phyloP scores from a whole-genome alignment of 2,888 invertebrate genomes.

The Amphipoea lucens region DNA sequence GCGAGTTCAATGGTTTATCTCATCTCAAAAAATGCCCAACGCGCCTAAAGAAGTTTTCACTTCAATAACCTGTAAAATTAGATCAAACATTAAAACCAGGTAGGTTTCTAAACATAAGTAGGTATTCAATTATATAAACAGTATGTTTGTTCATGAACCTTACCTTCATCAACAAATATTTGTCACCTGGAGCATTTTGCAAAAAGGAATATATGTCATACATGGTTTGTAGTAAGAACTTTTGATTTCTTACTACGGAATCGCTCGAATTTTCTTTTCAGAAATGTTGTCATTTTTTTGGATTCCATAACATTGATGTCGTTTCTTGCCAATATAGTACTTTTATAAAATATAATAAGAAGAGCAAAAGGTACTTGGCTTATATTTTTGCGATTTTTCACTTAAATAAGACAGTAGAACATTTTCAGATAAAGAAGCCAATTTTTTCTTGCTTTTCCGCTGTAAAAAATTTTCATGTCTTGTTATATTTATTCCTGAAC shows the following conservation, averaged over 20 bases:
- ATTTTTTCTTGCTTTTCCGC: not conserved
- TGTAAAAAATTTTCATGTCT: not conserved
- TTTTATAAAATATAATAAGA: not conserved
- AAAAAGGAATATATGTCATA: too few relatives aligned
- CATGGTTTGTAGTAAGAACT: not conserved
- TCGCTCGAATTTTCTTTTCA: not conserved
- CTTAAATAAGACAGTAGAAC: not conserved
- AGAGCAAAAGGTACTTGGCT: not conserved
- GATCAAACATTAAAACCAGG: not conserved
- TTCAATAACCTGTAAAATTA: not conserved
- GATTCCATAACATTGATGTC: not conserved
- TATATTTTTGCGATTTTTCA: not conserved
- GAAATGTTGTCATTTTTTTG: not conserved
- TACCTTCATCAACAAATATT: not conserved
- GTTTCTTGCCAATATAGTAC: not conserved
- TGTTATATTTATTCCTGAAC: not conserved
- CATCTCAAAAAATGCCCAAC: too few relatives aligned
- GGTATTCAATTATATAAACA: not conserved
- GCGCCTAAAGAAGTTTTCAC: too few relatives aligned
- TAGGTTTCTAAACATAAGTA: not conserved
- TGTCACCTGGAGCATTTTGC: too few relatives aligned
- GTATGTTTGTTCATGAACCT: conserved; percentile 1
- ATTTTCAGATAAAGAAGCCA: not conserved
- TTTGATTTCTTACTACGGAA: not conserved
- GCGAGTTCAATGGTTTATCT: too few relatives aligned